A percentile compares a stretch with the other conserved stretches of the same genome.
These are phyloP conservation scores for Erythrolamprus reginae DNA, from an alignment of 2,113 vertebrate genomes.

Conservation along the genomic window DNA sequence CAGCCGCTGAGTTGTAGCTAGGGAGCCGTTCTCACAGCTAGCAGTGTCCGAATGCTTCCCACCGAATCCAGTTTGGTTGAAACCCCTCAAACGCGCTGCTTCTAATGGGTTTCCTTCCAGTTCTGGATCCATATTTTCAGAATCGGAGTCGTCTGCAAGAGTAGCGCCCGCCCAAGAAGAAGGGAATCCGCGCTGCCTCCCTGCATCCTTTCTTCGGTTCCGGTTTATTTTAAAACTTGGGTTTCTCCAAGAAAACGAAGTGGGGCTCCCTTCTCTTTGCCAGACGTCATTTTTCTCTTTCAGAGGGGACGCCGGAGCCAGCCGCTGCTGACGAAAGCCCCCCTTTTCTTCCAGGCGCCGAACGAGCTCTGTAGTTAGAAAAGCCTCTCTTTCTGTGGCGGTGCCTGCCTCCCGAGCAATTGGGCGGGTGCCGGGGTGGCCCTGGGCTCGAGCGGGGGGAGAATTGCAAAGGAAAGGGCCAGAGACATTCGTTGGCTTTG, in stretches of 20 bases:
- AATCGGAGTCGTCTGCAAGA: rapidly evolving
- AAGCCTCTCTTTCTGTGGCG: not conserved
- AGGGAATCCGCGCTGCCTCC: rapidly evolving
- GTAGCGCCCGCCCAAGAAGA: rapidly evolving
- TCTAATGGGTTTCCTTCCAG: rapidly evolving
- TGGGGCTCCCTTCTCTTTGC: not conserved
- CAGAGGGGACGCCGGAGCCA: rapidly evolving
- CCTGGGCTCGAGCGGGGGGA: rapidly evolving
- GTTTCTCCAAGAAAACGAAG: rapidly evolving
- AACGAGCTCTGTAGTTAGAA: conserved; percentile 14
- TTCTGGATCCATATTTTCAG: not conserved
- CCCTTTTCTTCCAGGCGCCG: not conserved
- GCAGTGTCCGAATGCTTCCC: not conserved
- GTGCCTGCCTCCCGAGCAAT: not conserved
- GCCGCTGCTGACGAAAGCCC: not conserved
- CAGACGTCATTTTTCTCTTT: not conserved
- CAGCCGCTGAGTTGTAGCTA: conserved; percentile 26
- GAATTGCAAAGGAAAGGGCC: rapidly evolving
- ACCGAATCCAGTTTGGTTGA: rapidly evolving
- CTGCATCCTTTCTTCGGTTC: rapidly evolving
- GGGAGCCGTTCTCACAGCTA: rapidly evolving
- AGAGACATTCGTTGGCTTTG: rapidly evolving
- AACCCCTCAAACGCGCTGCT: not conserved
- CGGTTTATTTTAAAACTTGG: not conserved
- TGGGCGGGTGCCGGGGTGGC: not conserved